phyloP scores from a whole-genome alignment of 2,888 invertebrate genomes.

The Fragum sueziense region DNA sequence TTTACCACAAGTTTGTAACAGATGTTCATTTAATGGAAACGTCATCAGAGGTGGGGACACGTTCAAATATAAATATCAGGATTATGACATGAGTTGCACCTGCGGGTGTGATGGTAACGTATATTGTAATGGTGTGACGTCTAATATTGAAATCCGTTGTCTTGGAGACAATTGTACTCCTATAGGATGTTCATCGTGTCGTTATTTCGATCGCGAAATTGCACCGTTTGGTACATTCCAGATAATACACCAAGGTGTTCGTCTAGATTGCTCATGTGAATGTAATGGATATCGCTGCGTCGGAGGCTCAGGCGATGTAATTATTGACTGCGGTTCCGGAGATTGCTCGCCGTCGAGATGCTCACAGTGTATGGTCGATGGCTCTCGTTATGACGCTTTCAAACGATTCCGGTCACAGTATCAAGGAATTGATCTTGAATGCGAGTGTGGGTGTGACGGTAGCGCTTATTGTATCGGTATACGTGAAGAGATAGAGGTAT shows the following conservation, averaged over 20 bases:
- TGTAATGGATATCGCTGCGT: slow-evolving; percentile 74
- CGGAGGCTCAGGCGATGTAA: slow-evolving; percentile 45
- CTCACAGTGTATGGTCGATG: slow-evolving; percentile 30
- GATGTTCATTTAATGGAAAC: slow-evolving; percentile 40
- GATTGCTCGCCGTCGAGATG: slow-evolving; percentile 41
- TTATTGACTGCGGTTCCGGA: slow-evolving; percentile 44
- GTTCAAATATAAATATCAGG: slow-evolving; percentile 45
- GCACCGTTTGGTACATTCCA: slow-evolving; percentile 64
- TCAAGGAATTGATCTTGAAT: slow-evolving; percentile 24
- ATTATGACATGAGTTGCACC: slow-evolving; percentile 51
- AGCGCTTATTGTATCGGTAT: slow-evolving; percentile 30
- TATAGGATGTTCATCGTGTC: slow-evolving; percentile 66
- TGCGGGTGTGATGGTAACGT: slow-evolving; percentile 55
- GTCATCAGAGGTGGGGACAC: slow-evolving; percentile 35
- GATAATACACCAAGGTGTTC: slow-evolving; percentile 57
- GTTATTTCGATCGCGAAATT: slow-evolving; percentile 59
- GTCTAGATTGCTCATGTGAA: slow-evolving; percentile 66
- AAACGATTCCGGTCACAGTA: slow-evolving; percentile 7
- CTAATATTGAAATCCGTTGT: slow-evolving; percentile 42
- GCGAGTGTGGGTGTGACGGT: slow-evolving; percentile 43
- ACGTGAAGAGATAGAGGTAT: slow-evolving; percentile 18
- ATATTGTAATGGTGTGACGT: slow-evolving; percentile 47
- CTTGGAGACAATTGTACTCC: slow-evolving; percentile 51
- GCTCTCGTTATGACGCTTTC: background rate
- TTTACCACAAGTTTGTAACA: slow-evolving; percentile 39